Percentiles rank a stretch among this genome's conserved stretches.
Evolutionary conservation across 2,888 invertebrate species (phyloP).

Genomic region (Morpho deidamia): DNA sequence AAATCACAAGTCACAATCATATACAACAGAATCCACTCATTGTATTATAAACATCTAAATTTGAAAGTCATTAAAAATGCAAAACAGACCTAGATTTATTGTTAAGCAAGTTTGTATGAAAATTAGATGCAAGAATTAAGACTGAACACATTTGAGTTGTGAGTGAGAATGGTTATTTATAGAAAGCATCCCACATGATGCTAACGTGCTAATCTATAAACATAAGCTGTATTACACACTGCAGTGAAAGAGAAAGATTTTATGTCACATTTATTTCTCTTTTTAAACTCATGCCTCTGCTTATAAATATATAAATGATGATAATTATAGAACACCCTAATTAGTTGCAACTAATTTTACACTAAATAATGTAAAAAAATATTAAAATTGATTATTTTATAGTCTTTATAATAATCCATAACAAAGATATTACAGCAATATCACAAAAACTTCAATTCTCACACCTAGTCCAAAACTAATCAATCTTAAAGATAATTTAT

Average conservation of each 20-base stretch:
- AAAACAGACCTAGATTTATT: constrained; percentile 6
- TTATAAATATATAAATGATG: no score
- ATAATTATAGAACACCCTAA: no score
- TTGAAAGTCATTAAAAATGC: constrained; percentile 5
- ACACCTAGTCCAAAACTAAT: no score
- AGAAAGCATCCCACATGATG: constrained; percentile 63
- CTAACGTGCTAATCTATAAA: constrained; percentile 35
- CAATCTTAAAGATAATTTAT: no score
- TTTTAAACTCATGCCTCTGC: neutral
- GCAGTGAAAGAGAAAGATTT: constrained; percentile 19
- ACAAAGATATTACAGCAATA: no score
- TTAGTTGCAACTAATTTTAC: no score
- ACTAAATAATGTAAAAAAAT: no score
- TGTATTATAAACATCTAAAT: constrained; percentile 9
- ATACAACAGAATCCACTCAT: constrained; percentile 12
- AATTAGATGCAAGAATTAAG: constrained; percentile 19
- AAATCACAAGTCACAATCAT: constrained; percentile 28
- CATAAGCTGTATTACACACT: constrained; percentile 19
- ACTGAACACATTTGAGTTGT: constrained; percentile 28
- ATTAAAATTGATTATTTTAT: no score
- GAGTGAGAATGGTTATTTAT: constrained; percentile 60
- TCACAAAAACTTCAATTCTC: no score
- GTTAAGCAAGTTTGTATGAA: constrained; percentile 11
- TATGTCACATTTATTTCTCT: constrained; percentile 11
- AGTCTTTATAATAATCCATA: no score